Conservation (phyloP, 2,113 vertebrate genomes). For the Ornithorhynchus anatinus region DNA sequence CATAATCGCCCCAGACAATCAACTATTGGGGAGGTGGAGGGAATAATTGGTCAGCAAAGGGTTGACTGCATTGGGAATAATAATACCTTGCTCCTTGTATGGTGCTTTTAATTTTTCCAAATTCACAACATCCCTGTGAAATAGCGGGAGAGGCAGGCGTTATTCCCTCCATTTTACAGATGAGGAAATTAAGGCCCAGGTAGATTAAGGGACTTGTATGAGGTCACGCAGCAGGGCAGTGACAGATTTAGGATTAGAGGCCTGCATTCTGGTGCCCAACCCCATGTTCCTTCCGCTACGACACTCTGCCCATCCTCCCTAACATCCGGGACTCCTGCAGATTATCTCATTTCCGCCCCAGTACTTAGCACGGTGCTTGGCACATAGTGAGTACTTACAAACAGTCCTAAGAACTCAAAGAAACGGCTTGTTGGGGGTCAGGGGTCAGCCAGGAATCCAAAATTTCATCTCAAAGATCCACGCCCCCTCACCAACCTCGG, state of each 20-base stretch:
- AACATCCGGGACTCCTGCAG: too few relatives aligned
- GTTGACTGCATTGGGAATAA: neutral
- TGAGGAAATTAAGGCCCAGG: neutral
- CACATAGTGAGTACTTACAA: too few relatives aligned
- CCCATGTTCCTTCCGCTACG: too few relatives aligned
- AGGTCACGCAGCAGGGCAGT: neutral
- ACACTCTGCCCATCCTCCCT: accelerated
- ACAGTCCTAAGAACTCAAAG: too few relatives aligned
- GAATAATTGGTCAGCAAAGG: neutral
- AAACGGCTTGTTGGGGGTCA: too few relatives aligned
- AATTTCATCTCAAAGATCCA: too few relatives aligned
- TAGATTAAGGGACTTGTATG: neutral
- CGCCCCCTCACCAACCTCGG: neutral
- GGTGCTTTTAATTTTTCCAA: neutral
- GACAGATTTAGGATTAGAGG: neutral
- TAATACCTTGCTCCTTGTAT: neutral
- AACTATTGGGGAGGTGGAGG: constrained; percentile 71
- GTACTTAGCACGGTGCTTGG: too few relatives aligned
- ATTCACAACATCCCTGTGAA: neutral
- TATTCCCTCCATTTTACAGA: neutral
- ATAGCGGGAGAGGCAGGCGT: neutral
- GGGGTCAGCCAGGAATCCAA: too few relatives aligned
- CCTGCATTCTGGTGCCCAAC: too few relatives aligned
- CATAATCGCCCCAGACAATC: constrained; percentile 98
- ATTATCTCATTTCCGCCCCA: too few relatives aligned